Conservation (phyloP, 2,888 invertebrate genomes). For the Eupelmus urozonus region DNA sequence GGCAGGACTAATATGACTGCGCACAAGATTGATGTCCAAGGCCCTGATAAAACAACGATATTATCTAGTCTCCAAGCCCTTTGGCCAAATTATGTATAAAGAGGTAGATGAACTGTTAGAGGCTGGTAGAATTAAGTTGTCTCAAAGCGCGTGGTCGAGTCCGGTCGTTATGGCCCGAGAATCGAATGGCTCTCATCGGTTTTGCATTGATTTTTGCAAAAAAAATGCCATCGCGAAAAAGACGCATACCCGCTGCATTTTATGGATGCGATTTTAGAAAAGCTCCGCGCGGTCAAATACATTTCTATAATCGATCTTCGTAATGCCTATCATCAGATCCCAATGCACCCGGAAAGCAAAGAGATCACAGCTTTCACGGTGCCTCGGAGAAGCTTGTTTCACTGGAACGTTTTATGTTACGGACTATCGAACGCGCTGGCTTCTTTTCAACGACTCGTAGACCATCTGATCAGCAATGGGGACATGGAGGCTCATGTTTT, state of each 20-base stretch:
- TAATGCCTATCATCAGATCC: slow-evolving; percentile 67
- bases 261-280: slow-evolving; percentile 66
- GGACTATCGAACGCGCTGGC: neutral
- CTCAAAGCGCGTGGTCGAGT: slow-evolving; percentile 26
- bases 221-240: slow-evolving; percentile 66
- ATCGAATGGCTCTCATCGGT: neutral
- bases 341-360: slow-evolving; percentile 55
- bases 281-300: slow-evolving; percentile 65
- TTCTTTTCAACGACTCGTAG: neutral
- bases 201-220: slow-evolving; percentile 66
- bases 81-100: neutral
- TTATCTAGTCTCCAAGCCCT: neutral
- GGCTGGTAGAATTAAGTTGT: slow-evolving; percentile 23
- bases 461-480: neutral
- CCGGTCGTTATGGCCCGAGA: slow-evolving; percentile 43
- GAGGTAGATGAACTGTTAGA: slow-evolving; percentile 16
- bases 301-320: slow-evolving; percentile 68
- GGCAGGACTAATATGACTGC: neutral
- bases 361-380: slow-evolving; percentile 68
- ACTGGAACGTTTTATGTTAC: neutral
- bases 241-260: slow-evolving; percentile 69
- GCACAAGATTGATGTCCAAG: slow-evolving; percentile 4
- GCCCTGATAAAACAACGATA: neutral
- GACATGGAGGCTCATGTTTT: neutral
- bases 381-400: slow-evolving; percentile 53